Conservation (phyloP, 2,113 vertebrate species). For the Sylvia atricapilla region DNA sequence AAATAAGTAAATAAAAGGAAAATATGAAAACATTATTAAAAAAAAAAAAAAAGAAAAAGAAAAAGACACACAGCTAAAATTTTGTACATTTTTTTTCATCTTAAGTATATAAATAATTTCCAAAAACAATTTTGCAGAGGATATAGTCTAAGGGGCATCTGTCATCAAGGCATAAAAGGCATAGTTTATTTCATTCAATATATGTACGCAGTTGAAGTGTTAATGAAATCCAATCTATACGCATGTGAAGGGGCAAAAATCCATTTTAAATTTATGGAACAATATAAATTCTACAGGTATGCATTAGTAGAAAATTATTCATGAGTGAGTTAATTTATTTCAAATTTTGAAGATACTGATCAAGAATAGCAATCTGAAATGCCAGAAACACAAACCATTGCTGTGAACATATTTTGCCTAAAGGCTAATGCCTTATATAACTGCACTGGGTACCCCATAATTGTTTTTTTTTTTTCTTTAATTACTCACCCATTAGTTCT, state of each 20-base stretch:
- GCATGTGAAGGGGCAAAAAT: neutral
- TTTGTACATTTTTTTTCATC: neutral
- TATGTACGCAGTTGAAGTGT: neutral
- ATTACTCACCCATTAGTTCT: neutral
- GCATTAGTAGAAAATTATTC: neutral
- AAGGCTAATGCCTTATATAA: neutral
- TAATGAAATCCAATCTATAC: neutral
- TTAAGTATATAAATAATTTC: neutral
- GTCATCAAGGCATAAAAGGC: neutral
- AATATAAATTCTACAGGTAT: neutral
- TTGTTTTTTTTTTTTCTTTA: neutral
- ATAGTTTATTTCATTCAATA: neutral
- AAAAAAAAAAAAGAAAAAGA: neutral
- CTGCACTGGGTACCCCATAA: neutral
- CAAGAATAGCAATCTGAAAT: neutral
- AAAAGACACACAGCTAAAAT: neutral
- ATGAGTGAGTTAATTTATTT: neutral
- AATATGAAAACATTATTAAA: too few relatives aligned
- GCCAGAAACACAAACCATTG: neutral
- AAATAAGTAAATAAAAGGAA: too few relatives aligned
- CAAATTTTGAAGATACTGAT: neutral
- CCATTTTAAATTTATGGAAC: neutral
- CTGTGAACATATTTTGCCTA: neutral
- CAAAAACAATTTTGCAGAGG: neutral
- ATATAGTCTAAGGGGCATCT: neutral